A percentile compares a stretch with the other conserved stretches of the same genome.
phyloP scores from a whole-genome alignment of 2,113 vertebrate genomes.

The Hylia prasina region DNA sequence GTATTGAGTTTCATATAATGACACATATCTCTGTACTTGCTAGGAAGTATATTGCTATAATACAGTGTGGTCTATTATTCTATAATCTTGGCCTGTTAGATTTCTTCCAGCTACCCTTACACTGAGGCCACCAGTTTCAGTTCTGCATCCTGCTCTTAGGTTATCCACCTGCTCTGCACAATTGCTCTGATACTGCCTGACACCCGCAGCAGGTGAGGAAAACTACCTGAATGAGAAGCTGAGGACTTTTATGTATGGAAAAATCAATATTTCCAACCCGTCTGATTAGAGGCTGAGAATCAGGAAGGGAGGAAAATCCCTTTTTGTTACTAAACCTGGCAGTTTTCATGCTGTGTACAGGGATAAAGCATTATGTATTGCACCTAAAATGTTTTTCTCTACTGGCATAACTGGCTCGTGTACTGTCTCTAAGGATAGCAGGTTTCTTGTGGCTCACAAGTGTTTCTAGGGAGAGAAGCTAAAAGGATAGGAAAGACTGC shows the following conservation, averaged over 20 bases:
- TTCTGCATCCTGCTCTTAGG: not conserved
- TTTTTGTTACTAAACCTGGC: not conserved
- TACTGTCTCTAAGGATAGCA: not conserved
- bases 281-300: not conserved
- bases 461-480: not conserved
- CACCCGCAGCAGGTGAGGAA: not conserved
- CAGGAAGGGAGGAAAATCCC: not conserved
- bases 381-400: not conserved
- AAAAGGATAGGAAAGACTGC: not conserved
- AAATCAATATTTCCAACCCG: not conserved
- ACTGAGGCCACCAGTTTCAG: fast-evolving
- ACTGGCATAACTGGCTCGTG: not conserved
- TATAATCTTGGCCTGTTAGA: not conserved
- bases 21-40: not conserved
- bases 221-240: not conserved
- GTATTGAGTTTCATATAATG: not conserved
- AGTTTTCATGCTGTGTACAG: not conserved
- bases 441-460: not conserved
- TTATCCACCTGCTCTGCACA: not conserved
- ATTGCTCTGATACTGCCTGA: not conserved
- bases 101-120: not conserved
- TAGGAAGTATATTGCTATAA: not conserved
- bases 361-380: not conserved
- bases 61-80: not conserved
- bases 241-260: not conserved